These are phyloP conservation scores for Cavia aperea DNA, from an alignment of 2,113 vertebrate species.

Conservation along the genomic window DNA sequence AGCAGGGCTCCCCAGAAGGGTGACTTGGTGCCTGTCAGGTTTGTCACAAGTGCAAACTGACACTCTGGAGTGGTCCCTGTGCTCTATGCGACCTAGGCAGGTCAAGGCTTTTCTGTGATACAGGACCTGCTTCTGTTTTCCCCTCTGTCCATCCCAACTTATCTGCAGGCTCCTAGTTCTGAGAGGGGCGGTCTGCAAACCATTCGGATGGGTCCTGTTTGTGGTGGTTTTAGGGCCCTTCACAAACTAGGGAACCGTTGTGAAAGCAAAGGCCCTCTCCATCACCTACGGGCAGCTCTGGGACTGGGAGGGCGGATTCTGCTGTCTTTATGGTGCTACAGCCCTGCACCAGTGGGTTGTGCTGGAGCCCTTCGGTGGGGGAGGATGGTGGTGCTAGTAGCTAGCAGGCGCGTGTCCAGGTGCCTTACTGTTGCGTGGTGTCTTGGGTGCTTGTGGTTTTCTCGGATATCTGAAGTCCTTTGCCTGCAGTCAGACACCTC, in stretches of 20 bases:
- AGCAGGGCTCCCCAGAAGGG: accelerated
- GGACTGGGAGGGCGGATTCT: neutral
- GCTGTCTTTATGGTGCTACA: neutral
- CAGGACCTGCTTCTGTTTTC: neutral
- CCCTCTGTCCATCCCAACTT: neutral
- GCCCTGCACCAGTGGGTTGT: accelerated
- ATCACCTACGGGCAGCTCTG: accelerated
- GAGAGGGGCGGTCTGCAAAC: neutral
- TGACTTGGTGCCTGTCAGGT: neutral
- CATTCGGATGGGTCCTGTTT: neutral
- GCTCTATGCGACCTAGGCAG: neutral
- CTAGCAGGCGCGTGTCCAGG: too few species aligned
- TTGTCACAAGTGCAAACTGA: neutral
- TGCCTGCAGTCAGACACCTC: neutral
- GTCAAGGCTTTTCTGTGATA: too few species aligned
- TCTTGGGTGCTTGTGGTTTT: neutral
- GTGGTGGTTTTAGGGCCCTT: neutral
- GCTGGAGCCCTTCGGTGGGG: neutral
- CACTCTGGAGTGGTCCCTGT: accelerated
- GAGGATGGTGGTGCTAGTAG: neutral
- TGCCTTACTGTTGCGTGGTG: neutral
- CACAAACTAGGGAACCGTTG: neutral
- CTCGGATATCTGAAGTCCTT: neutral
- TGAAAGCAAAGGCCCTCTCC: neutral
- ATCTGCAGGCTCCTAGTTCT: neutral